Conservation (phyloP, 1,140 invertebrate species). For the Xylocopa sonorina region DNA sequence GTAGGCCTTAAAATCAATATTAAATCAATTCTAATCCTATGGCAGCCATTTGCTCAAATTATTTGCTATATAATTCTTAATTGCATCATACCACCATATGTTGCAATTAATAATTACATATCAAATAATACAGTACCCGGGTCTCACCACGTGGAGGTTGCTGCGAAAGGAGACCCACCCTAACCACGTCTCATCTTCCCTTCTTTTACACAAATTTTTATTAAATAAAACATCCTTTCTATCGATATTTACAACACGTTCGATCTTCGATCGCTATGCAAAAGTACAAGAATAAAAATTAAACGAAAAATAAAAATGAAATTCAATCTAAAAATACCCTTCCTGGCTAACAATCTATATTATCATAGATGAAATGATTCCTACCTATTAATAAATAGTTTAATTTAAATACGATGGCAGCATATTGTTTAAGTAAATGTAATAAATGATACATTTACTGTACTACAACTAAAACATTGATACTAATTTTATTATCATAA, state of each 20-base stretch:
- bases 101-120: not conserved
- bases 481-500: too few relatives aligned
- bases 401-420: too few relatives aligned
- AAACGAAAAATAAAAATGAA: not conserved
- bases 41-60: too few relatives aligned
- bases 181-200: not conserved
- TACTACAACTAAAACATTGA: too few relatives aligned
- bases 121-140: not conserved
- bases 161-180: too few relatives aligned
- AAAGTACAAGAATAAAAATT: not conserved
- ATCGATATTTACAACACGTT: not conserved
- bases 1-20: not conserved
- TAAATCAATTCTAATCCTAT: not conserved
- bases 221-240: not conserved
- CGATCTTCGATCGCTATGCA: not conserved
- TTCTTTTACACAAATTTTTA: not conserved
- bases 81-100: too few relatives aligned
- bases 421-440: too few relatives aligned
- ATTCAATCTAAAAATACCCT: not conserved
- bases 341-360: not conserved
- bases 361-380: too few relatives aligned
- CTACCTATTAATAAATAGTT: too few relatives aligned
- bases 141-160: too few relatives aligned
- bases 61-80: too few relatives aligned
- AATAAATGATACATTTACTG: too few relatives aligned